phyloP scores from a whole-genome alignment of 2,797 vertebrate species.

The Anniella stebbinsi region DNA sequence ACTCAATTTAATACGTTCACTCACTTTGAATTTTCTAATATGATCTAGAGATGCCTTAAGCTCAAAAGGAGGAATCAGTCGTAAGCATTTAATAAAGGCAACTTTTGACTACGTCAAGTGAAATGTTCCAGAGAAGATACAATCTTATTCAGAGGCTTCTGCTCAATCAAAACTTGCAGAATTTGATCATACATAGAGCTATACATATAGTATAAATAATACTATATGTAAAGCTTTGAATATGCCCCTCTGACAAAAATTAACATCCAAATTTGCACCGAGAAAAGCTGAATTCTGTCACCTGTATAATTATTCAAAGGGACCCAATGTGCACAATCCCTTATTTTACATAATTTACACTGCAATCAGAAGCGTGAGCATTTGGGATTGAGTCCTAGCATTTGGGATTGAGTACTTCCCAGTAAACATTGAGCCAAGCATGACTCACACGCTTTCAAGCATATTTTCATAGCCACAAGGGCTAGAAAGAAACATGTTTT shows the following conservation, averaged over 20 bases:
- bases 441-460: background rate
- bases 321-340: background rate
- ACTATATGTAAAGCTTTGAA: background rate
- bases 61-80: background rate
- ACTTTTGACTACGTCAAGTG: constrained; percentile 12
- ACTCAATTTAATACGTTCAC: background rate
- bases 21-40: background rate
- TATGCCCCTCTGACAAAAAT: background rate
- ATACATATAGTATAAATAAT: too few relatives aligned
- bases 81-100: background rate
- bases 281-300: background rate
- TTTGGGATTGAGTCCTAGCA: background rate
- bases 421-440: background rate
- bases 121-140: constrained; percentile 10
- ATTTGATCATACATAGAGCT: constrained; percentile 27
- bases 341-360: background rate
- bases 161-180: constrained; percentile 25
- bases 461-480: background rate
- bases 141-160: constrained; percentile 7
- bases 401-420: background rate
- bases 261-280: background rate
- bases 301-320: background rate
- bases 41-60: background rate
- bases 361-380: background rate
- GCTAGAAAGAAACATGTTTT: background rate